Percentiles rank a stretch among this genome's conserved stretches.
phyloP scores from a whole-genome alignment of 2,797 vertebrate species.

The Microctenopoma stevenorrisi region DNA sequence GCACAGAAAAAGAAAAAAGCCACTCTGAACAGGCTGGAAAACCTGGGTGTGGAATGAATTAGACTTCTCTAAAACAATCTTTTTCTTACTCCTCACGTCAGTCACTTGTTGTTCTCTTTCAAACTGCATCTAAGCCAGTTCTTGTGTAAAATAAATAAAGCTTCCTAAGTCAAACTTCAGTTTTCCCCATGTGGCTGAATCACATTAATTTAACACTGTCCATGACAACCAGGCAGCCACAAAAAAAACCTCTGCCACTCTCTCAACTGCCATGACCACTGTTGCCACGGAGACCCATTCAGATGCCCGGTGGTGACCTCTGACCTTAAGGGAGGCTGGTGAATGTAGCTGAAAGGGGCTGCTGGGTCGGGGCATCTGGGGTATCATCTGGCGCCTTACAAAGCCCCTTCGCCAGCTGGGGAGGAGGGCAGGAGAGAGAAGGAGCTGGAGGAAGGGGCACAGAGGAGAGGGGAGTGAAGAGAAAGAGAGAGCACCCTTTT shows the following conservation, averaged over 20 bases:
- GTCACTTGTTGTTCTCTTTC: background rate
- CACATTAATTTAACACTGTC: slow-evolving; percentile 43
- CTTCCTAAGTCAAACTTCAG: slow-evolving; percentile 17
- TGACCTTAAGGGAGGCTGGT: slow-evolving; percentile 81
- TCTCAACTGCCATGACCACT: slow-evolving; percentile 68
- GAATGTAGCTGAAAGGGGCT: slow-evolving; percentile 80
- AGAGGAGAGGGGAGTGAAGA: slow-evolving; percentile 65
- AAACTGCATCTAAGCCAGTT: background rate
- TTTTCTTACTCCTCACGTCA: background rate
- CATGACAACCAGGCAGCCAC: slow-evolving; percentile 55
- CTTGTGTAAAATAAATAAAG: background rate
- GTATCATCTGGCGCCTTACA: slow-evolving; percentile 83
- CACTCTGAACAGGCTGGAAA: slow-evolving; percentile 5
- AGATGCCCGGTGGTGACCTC: slow-evolving; percentile 82
- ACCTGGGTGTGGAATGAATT: slow-evolving; percentile 14
- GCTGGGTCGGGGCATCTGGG: slow-evolving; percentile 82
- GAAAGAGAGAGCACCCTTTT: slow-evolving; percentile 76
- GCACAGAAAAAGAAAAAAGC: slow-evolving; percentile 3
- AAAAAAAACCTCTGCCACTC: slow-evolving; percentile 78
- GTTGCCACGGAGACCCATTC: slow-evolving; percentile 83
- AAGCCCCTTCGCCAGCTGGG: slow-evolving; percentile 82
- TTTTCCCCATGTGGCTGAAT: slow-evolving; percentile 15
- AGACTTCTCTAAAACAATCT: background rate
- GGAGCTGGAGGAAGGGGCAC: slow-evolving; percentile 72
- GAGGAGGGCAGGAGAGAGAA: slow-evolving; percentile 78